phyloP scores from a whole-genome alignment of 1,140 invertebrate species.

The Habropoda laboriosa region DNA sequence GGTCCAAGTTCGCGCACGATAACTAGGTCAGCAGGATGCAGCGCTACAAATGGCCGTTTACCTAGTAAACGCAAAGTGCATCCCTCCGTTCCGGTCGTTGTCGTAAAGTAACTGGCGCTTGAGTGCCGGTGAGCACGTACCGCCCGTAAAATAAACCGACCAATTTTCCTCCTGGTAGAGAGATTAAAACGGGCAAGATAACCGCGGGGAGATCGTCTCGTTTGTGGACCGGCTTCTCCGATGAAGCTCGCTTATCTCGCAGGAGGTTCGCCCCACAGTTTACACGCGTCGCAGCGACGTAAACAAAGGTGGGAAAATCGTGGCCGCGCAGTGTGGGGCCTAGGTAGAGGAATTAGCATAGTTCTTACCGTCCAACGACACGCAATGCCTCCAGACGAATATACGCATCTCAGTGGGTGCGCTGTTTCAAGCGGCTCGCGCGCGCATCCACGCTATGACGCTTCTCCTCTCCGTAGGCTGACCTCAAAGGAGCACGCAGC shows the following conservation, averaged over 20 bases:
- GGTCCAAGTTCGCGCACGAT: slow-evolving; percentile 41
- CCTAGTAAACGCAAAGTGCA: slow-evolving; percentile 51
- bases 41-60: slow-evolving; percentile 46
- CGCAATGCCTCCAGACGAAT: slow-evolving; percentile 71
- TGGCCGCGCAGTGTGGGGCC: too few relatives aligned
- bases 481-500: too few relatives aligned
- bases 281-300: too few relatives aligned
- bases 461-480: too few relatives aligned
- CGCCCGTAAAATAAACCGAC: background rate
- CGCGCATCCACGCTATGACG: too few relatives aligned
- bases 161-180: too few relatives aligned
- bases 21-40: slow-evolving; percentile 57
- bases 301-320: too few relatives aligned
- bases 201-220: too few relatives aligned
- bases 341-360: background rate
- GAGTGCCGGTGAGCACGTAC: background rate
- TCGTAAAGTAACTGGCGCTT: slow-evolving; percentile 38
- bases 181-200: too few relatives aligned
- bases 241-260: too few relatives aligned
- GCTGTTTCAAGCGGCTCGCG: background rate
- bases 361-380: slow-evolving; percentile 71
- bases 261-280: too few relatives aligned
- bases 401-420: slow-evolving; percentile 60
- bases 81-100: slow-evolving; percentile 34
- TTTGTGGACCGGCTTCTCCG: too few relatives aligned